Base-by-base conservation (phyloP, 1,140 invertebrate species). In the Drosophila mojavensis region DNA sequence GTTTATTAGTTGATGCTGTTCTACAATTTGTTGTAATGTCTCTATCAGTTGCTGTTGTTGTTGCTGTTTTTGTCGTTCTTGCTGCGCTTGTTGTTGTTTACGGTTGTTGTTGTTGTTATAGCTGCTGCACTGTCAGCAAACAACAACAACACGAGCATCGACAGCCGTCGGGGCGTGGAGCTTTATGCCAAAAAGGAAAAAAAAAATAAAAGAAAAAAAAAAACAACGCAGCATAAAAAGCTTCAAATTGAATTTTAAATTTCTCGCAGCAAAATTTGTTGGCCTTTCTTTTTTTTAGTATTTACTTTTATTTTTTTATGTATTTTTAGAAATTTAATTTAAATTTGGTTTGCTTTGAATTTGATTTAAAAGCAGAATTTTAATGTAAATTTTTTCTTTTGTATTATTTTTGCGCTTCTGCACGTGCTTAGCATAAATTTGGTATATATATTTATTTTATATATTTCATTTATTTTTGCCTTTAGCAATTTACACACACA, bases 161-260 rank as follows among this genome's bases (percentile, higher is more conserved):
- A 56, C 41, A 33, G 72, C 45, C 67, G 36, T 48, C 66, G 60
- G 53, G 72, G 72, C 72, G 66, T 75, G 60, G 60, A 74, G 71
- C 71, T 74, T 74, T 74, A 33, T 36, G 43, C 48, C 60, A 33
- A 73, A 62, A 58, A 33, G 64, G 13, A 13, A 17, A 50, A 39
- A 39, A 39, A 39, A 39, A 39, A 3, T 13, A 1, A 39, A 11
- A 13, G 13, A 4, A 7, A 39, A 39, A 39, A 39, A 39, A 39
- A 39, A 39, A 39, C 36, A 39, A 11, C 36, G 36, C 36, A 39
- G 36, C 36, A 26, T 10, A 51, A 59, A 70, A 71, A 71, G 73
- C 68, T 70, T 61, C 50, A 65, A 71, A 54, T 71, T 64, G 41
- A 71, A 71, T 75, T 75, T 71, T 54, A 54, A 71, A 76, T 65